Evolutionary conservation across 2,888 invertebrate species (phyloP).

Genomic region (Tolmerus cingulatus): DNA sequence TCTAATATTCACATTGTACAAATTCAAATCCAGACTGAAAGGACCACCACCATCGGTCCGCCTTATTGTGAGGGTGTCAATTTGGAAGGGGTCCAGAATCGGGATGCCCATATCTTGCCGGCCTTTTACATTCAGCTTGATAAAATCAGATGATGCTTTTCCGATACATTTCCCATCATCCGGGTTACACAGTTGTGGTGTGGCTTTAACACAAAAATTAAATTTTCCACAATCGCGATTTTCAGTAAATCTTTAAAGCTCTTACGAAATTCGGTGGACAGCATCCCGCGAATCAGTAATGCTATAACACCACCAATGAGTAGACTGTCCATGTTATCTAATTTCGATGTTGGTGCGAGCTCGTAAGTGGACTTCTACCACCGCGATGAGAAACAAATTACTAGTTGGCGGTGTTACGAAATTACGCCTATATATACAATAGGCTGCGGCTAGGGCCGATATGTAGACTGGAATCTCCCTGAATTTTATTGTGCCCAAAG

Average conservation of each 20-base stretch:
- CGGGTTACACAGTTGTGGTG: neutral
- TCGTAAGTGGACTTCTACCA: neutral
- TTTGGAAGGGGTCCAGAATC: slow-evolving; percentile 28
- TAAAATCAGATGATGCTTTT: slow-evolving; percentile 30
- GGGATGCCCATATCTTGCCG: slow-evolving; percentile 27
- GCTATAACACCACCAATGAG: neutral
- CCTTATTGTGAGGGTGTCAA: slow-evolving; percentile 3
- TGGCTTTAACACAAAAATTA: slow-evolving; percentile 23
- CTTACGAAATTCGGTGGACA: slow-evolving; percentile 2
- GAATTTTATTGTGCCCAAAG: slow-evolving; percentile 9
- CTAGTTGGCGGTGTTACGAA: slow-evolving; percentile 13
- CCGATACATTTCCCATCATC: slow-evolving; percentile 25
- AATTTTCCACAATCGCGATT: neutral
- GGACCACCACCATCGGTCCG: neutral
- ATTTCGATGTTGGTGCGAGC: neutral
- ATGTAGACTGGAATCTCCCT: slow-evolving; percentile 7
- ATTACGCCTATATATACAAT: slow-evolving; percentile 18
- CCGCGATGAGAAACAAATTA: slow-evolving; percentile 7
- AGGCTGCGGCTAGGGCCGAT: neutral
- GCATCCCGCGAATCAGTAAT: neutral
- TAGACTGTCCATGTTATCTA: slow-evolving; percentile 6
- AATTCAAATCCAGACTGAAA: slow-evolving; percentile 7
- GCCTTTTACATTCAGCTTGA: neutral
- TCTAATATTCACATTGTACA: slow-evolving; percentile 1
- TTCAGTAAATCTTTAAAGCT: neutral